Percentiles rank a stretch among this genome's conserved stretches.
These are phyloP conservation scores for Aphodius sticticus DNA, from an alignment of 2,888 invertebrate genomes.

Conservation along the genomic window DNA sequence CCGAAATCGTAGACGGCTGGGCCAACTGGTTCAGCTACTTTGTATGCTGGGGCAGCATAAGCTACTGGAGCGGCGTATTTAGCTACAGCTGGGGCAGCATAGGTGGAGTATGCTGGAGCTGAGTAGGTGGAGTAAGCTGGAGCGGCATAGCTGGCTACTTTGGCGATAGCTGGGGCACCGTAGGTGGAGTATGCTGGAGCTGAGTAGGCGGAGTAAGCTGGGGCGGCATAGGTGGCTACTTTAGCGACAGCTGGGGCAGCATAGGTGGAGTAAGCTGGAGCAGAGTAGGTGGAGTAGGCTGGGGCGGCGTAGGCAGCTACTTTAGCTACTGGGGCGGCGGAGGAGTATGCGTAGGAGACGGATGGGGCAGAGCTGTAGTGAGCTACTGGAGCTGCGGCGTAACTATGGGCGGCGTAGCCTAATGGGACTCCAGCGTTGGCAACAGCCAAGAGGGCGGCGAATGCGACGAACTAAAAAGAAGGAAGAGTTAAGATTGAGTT, in stretches of 20 bases:
- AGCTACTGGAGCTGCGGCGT: constrained; percentile 38
- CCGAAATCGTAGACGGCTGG: constrained; percentile 62
- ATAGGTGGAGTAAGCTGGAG: constrained; percentile 25
- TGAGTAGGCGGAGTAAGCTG: constrained; percentile 28
- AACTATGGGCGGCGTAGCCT: constrained; percentile 42
- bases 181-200: constrained; percentile 39
- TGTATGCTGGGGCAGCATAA: constrained; percentile 42
- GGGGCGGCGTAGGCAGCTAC: constrained; percentile 30
- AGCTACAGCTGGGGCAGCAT: constrained; percentile 41
- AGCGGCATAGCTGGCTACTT: constrained; percentile 31
- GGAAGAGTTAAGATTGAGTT: constrained; percentile 19
- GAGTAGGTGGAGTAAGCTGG: constrained; percentile 28
- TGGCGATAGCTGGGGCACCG: constrained; percentile 38
- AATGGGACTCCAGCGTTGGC: constrained; percentile 44
- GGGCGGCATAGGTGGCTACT: constrained; percentile 38
- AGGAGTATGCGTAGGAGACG: constrained; percentile 34
- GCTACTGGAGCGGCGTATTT: constrained; percentile 38
- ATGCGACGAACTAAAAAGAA: constrained; percentile 39
- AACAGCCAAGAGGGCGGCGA: constrained; percentile 42
- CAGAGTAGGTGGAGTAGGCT: constrained; percentile 12
- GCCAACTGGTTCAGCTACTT: constrained; percentile 47
- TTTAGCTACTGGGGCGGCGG: constrained; percentile 34
- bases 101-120: constrained; percentile 24
- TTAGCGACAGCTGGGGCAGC: constrained; percentile 41
- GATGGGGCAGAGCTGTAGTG: constrained; percentile 33